A percentile compares a stretch with the other conserved stretches of the same genome.
These are phyloP conservation scores for Stictocephala bisonia DNA, from an alignment of 2,888 invertebrate species.

Conservation along the genomic window DNA sequence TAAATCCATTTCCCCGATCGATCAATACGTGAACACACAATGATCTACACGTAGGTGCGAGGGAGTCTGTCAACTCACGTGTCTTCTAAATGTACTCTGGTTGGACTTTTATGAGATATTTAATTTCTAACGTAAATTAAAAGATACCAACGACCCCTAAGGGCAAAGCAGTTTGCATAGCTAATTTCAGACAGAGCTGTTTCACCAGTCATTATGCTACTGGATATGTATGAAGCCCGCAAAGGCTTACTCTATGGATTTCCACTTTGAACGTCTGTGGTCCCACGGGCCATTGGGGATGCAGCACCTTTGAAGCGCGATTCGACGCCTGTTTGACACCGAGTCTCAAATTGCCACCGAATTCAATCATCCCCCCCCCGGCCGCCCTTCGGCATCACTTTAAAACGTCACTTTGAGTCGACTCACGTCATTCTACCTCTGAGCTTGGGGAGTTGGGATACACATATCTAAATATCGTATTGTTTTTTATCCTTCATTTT, in stretches of 20 bases:
- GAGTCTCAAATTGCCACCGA: slow-evolving; percentile 38
- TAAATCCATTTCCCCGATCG: too few species aligned
- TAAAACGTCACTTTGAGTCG: slow-evolving; percentile 6
- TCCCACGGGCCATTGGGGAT: slow-evolving; percentile 30
- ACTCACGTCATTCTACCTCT: too few species aligned
- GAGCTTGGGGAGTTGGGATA: not conserved
- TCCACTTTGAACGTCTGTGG: not conserved
- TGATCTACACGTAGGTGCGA: too few species aligned
- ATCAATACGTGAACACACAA: too few species aligned
- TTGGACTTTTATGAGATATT: too few species aligned
- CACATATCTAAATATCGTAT: not conserved
- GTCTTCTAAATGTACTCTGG: too few species aligned
- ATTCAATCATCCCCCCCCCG: slow-evolving; percentile 23
- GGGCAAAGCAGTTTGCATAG: not conserved
- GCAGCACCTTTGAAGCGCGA: slow-evolving; percentile 48
- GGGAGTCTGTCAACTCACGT: too few species aligned
- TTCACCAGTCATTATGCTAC: not conserved
- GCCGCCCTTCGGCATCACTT: too few species aligned
- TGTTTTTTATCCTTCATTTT: too few species aligned
- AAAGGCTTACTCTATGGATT: not conserved
- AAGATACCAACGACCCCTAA: too few species aligned
- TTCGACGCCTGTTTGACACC: slow-evolving; percentile 42
- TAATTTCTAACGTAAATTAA: too few species aligned
- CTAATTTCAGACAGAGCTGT: not conserved
- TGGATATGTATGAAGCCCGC: not conserved